Evolutionary conservation across 2,797 vertebrate species (phyloP).

Genomic region (Rhabdomys pumilio): DNA sequence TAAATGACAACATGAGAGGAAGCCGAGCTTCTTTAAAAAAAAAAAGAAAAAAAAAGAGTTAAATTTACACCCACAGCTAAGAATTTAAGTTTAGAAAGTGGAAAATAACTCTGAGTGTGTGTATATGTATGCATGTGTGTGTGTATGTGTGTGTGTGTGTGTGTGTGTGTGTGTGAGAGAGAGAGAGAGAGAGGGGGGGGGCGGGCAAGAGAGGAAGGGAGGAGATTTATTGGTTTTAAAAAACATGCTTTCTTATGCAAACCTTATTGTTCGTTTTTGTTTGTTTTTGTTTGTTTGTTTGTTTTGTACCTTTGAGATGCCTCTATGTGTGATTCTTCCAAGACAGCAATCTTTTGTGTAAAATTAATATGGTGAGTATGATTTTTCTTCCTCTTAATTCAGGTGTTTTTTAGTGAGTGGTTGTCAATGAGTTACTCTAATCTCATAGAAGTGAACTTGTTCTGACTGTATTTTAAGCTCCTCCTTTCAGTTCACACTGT

Average conservation of each 20-base stretch:
- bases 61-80: rapidly evolving
- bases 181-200: neutral
- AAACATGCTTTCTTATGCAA: neutral
- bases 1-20: neutral
- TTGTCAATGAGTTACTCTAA: slow-evolving; percentile 71
- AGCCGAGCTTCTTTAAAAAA: neutral
- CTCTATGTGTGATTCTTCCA: neutral
- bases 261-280: neutral
- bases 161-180: neutral
- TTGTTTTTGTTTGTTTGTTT: neutral
- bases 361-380: neutral
- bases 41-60: neutral
- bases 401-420: slow-evolving; percentile 51
- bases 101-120: no score
- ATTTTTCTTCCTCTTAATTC: slow-evolving; percentile 58
- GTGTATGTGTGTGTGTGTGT: neutral
- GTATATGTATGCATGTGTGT: neutral
- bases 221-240: neutral
- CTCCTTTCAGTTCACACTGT: slow-evolving; percentile 74
- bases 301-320: neutral
- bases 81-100: slow-evolving; percentile 25
- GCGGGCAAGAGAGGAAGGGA: neutral
- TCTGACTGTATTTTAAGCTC: slow-evolving; percentile 81
- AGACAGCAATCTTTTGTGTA: neutral
- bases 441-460: slow-evolving; percentile 59